Percentiles rank a stretch among this genome's conserved stretches.
Evolutionary conservation across 2,888 invertebrate genomes (phyloP).

Genomic region (Noctua janthe): DNA sequence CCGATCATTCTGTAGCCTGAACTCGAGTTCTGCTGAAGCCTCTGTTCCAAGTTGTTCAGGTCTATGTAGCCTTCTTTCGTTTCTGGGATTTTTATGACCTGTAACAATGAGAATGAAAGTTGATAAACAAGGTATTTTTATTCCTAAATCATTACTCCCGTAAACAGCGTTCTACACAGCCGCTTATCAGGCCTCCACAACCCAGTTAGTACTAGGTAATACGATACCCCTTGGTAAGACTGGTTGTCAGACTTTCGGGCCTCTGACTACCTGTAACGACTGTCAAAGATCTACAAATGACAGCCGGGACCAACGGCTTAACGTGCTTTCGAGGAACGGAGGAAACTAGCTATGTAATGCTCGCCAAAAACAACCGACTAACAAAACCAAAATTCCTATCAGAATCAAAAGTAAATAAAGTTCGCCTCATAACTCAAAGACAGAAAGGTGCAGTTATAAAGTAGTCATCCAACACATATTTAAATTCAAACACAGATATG

Average conservation of each 20-base stretch:
- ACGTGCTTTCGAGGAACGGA: no score
- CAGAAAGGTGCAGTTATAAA: constrained; percentile 15
- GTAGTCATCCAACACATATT: constrained; percentile 6
- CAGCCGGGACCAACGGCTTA: no score
- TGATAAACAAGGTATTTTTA: not conserved
- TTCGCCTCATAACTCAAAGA: not conserved
- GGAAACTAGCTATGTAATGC: no score
- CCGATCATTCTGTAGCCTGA: constrained; percentile 94
- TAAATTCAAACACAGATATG: constrained; percentile 43
- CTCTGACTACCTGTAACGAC: no score
- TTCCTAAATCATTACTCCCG: not conserved
- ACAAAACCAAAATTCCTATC: not conserved
- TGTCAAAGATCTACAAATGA: no score
- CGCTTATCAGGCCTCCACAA: no score
- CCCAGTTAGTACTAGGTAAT: no score
- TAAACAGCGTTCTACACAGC: not conserved
- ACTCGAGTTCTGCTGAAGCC: constrained; percentile 91
- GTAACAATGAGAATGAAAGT: constrained; percentile 62
- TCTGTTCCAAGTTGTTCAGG: constrained; percentile 93
- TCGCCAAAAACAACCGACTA: not conserved
- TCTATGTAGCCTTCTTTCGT: constrained; percentile 95
- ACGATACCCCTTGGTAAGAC: no score
- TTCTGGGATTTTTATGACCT: constrained; percentile 95
- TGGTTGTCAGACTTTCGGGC: no score
- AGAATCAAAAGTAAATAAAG: not conserved